Evolutionary conservation across 2,888 invertebrate species (phyloP).

Genomic region (Caenorhabditis sp.): DNA sequence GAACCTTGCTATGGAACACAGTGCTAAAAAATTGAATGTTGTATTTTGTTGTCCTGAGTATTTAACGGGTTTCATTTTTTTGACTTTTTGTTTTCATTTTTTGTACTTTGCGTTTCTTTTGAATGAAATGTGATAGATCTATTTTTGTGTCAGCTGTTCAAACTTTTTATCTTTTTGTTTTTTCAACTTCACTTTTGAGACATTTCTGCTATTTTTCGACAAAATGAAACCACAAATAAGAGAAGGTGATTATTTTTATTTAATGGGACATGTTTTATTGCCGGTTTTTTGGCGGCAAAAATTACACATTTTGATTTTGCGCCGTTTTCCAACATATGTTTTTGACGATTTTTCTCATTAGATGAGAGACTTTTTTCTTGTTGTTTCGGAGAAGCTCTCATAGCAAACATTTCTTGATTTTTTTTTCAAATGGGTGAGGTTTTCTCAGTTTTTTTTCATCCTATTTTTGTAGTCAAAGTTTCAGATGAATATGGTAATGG

Average conservation of each 20-base stretch:
- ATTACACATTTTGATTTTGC: constrained; percentile 1
- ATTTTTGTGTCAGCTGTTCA: constrained; percentile 4
- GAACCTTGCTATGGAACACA: constrained; percentile 29
- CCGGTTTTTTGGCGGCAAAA: not conserved
- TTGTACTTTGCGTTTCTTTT: not conserved
- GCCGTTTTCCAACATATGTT: not conserved
- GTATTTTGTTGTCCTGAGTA: not conserved
- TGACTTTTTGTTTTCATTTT: not conserved
- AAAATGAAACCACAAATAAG: constrained; percentile 9
- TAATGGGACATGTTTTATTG: not conserved
- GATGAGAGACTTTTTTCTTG: constrained; percentile 11
- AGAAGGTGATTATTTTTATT: not conserved
- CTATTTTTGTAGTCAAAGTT: not conserved
- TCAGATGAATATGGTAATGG: constrained; percentile 26
- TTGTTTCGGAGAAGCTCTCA: constrained; percentile 18
- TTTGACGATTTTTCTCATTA: not conserved
- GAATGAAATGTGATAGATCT: not conserved
- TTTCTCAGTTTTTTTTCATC: constrained; percentile 23
- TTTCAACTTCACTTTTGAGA: not conserved
- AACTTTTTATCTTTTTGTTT: not conserved
- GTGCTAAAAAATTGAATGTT: not conserved
- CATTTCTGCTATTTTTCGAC: constrained; percentile 18
- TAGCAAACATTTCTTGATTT: constrained; percentile 12
- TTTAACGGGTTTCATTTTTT: not conserved
- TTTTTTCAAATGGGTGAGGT: not conserved